Conservation (phyloP, 2,797 vertebrate species). For the Sitta carolinensis region DNA sequence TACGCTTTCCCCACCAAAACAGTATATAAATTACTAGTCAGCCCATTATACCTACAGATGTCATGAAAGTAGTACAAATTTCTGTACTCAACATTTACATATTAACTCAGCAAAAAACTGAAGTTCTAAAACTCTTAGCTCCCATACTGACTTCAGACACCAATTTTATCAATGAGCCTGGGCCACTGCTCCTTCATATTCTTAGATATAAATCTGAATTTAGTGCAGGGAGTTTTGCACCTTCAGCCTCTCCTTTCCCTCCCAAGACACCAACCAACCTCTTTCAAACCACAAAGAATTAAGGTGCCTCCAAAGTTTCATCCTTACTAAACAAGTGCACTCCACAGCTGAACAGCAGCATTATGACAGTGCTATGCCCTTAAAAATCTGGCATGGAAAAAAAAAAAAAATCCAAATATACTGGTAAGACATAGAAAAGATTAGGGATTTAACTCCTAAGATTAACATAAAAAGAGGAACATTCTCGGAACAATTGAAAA, state of each 20-base stretch:
- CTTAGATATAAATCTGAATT: neutral
- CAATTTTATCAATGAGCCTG: neutral
- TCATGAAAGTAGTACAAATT: neutral
- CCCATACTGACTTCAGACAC: constrained; percentile 13
- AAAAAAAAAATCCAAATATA: neutral
- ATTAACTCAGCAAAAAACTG: constrained; percentile 27
- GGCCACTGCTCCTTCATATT: neutral
- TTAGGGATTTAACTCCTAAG: neutral
- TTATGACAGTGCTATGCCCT: neutral
- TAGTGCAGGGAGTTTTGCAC: neutral
- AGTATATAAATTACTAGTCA: neutral
- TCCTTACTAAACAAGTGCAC: neutral
- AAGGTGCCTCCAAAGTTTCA: neutral
- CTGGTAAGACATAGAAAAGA: neutral
- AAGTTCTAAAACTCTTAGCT: constrained; percentile 28
- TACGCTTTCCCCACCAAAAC: neutral
- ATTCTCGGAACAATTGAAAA: neutral
- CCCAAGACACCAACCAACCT: neutral
- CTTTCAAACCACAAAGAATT: neutral
- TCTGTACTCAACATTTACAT: neutral
- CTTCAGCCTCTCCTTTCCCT: neutral
- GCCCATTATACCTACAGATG: neutral
- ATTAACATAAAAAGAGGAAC: neutral
- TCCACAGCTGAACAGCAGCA: neutral
- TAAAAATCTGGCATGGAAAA: neutral